Evolutionary conservation across 2,888 invertebrate species (phyloP), one percentile per base, ranked within the genome.

Genomic region (Sisyra terminalis): DNA sequence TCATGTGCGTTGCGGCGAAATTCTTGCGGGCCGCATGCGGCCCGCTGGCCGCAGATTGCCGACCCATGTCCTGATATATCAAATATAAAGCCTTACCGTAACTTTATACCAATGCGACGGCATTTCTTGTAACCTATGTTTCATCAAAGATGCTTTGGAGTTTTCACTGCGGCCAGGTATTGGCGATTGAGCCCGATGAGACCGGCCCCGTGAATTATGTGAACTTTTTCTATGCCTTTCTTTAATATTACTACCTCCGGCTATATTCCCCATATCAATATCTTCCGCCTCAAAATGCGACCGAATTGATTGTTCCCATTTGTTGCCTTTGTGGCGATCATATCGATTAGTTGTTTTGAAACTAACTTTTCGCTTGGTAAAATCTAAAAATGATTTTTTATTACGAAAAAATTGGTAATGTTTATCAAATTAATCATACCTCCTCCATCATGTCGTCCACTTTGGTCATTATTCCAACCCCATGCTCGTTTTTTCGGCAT

Each of bases 61-160:
- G n/a, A n/a, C n/a, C n/a, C n/a, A n/a, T n/a, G n/a, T n/a, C n/a
- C n/a, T n/a, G n/a, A n/a, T n/a, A n/a, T n/a, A n/a, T n/a, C n/a
- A n/a, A n/a, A n/a, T n/a, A n/a, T 29, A 10, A 9, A 39, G 29
- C 57, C 66, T 60, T 58, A 71, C 71, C 29, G 70, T 68, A 7
- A 85, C 67, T 63, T 76, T 77, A 55, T 79, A 86, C 81, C 83
- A 86, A 40, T 73, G 75, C 15, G 70, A 60, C 5, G 67, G 56
- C 30, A 72, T 70, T 49, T 67, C 61, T 8, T 68, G 53, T 39
- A 74, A 64, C 49, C 63, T 71, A 53, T 68, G 60, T 45, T 60
- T 51, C 50, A 57, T 56, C 0, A 70, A 68, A 3, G 58, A 63
- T 5, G 66, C 64, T 17, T 47, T 41, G 15, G 62, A 55, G 2